These are phyloP conservation scores for Syrphus vitripennis DNA, from an alignment of 2,888 invertebrate species.

Conservation along the genomic window DNA sequence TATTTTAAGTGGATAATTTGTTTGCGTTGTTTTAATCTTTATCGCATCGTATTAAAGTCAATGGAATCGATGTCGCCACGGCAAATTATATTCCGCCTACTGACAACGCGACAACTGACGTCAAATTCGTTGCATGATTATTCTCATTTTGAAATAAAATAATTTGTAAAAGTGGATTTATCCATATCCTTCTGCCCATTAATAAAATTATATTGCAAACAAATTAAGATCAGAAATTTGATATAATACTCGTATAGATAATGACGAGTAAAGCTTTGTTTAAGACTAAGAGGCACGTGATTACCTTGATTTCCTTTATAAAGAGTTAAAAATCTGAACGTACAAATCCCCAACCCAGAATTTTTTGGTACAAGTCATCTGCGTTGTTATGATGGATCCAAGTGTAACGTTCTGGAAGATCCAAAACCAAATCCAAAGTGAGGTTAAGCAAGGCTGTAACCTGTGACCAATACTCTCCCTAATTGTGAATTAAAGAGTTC, in stretches of 20 bases:
- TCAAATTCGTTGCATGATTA: not conserved
- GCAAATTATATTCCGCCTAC: not conserved
- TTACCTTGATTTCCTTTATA: too few species aligned
- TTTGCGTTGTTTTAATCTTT: not conserved
- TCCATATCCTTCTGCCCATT: not conserved
- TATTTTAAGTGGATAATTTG: not conserved
- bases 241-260: too few species aligned
- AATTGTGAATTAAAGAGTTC: too few species aligned
- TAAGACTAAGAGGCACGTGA: too few species aligned
- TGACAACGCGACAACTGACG: not conserved
- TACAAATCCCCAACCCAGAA: too few species aligned
- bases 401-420: too few species aligned
- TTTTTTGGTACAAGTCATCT: too few species aligned
- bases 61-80: not conserved
- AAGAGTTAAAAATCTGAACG: too few species aligned
- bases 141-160: conserved; percentile 16
- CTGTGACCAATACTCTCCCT: too few species aligned
- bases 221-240: not conserved
- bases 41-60: not conserved
- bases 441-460: too few species aligned
- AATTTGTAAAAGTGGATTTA: not conserved
- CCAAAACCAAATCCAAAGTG: too few species aligned
- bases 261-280: not conserved
- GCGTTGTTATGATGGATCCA: too few species aligned
- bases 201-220: not conserved